Evolutionary conservation across 2,113 vertebrate species (phyloP).

Genomic region (Pseudopipra pipra): DNA sequence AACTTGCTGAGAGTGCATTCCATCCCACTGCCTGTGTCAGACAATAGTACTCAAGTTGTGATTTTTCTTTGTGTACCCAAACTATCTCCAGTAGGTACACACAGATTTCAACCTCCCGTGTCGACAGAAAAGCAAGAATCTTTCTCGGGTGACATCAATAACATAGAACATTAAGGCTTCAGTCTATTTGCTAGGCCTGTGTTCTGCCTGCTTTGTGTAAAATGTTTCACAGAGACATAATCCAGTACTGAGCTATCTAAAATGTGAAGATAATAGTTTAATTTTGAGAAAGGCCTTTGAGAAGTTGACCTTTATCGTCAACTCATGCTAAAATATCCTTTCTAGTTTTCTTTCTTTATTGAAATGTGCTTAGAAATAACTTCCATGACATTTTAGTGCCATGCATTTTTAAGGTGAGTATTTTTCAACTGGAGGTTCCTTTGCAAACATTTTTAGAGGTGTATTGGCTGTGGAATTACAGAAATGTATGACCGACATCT

Average conservation of each 20-base stretch:
- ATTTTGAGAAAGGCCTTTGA: background rate
- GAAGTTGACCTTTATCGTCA: background rate
- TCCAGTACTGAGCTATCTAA: background rate
- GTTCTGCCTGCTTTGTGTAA: background rate
- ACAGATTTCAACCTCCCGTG: background rate
- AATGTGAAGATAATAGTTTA: background rate
- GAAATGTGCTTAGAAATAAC: background rate
- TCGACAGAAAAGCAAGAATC: background rate
- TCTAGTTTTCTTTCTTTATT: background rate
- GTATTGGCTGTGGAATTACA: background rate
- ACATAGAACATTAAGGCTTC: background rate
- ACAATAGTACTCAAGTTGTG: background rate
- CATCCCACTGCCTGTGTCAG: background rate
- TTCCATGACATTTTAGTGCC: background rate
- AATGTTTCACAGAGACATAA: background rate
- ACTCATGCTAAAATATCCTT: background rate
- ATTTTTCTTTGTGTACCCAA: background rate
- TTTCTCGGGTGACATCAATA: background rate
- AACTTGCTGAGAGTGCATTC: background rate
- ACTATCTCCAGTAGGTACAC: background rate
- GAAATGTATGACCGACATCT: background rate
- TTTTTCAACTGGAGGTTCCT: background rate
- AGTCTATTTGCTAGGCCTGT: background rate
- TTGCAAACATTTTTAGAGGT: background rate
- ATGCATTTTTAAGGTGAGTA: background rate